These are phyloP conservation scores for Toxostoma redivivum DNA, from an alignment of 2,113 vertebrate genomes.

Conservation along the genomic window DNA sequence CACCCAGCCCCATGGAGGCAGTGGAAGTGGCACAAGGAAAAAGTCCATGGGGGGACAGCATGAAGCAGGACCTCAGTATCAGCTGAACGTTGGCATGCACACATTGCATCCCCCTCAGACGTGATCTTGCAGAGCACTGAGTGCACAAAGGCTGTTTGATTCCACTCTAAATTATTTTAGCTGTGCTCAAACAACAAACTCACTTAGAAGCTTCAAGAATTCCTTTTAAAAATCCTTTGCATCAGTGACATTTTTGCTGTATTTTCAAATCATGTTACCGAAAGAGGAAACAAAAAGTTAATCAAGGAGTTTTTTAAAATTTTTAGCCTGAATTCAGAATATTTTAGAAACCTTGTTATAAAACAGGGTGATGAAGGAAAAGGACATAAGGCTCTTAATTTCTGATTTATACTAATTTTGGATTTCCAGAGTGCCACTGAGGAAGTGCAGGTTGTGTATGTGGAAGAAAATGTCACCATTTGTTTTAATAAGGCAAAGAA, in stretches of 20 bases:
- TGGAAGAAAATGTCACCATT: not conserved
- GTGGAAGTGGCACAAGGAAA: not conserved
- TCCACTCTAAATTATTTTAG: not conserved
- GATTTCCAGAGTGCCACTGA: not conserved
- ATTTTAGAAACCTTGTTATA: not conserved
- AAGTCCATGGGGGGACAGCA: not conserved
- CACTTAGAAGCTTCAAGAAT: not conserved
- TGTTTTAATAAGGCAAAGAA: not conserved
- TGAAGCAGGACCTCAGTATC: not conserved
- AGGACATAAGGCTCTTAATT: not conserved
- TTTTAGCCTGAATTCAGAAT: not conserved
- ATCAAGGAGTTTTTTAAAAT: not conserved
- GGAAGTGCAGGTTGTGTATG: not conserved
- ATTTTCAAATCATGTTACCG: not conserved
- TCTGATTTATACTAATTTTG: not conserved
- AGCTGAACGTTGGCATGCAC: not conserved
- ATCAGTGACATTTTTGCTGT: not conserved
- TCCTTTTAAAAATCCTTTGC: not conserved
- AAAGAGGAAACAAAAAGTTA: not conserved
- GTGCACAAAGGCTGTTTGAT: not conserved
- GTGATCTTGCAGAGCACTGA: accelerated
- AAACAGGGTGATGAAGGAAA: not conserved
- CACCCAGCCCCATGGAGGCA: accelerated
- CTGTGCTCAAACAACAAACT: not conserved
- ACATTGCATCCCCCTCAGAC: accelerated